Conservation (phyloP, 1,140 invertebrate species). For the Aporrectodea caliginosa region DNA sequence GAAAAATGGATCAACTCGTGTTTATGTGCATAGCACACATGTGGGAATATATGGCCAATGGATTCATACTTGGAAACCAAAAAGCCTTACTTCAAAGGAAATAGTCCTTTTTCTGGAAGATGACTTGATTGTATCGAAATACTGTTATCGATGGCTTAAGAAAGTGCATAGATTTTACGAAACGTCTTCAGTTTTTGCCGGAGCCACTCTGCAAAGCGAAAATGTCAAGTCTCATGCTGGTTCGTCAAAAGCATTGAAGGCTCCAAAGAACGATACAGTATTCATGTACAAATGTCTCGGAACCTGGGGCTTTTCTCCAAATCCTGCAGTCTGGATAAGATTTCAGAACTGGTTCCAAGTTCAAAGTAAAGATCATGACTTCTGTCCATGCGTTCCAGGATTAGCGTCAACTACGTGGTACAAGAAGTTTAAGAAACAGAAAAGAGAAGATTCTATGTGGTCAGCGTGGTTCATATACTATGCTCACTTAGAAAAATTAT, state of each 20-base stretch:
- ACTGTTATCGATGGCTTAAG: slow-evolving; percentile 42
- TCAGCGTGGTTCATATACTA: slow-evolving; percentile 45
- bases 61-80: slow-evolving; percentile 11
- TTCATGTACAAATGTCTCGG: slow-evolving; percentile 36
- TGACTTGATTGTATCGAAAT: slow-evolving; percentile 42
- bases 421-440: slow-evolving; percentile 26
- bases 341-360: slow-evolving; percentile 40
- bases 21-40: neutral
- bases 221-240: no score
- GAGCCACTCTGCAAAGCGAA: neutral
- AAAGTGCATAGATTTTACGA: slow-evolving; percentile 37
- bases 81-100: slow-evolving; percentile 34
- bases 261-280: slow-evolving; percentile 17
- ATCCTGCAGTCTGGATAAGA: slow-evolving; percentile 36
- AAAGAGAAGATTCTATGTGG: slow-evolving; percentile 39
- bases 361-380: slow-evolving; percentile 21
- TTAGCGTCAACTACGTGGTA: slow-evolving; percentile 38
- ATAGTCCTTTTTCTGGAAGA: slow-evolving; percentile 46
- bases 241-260: no score
- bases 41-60: slow-evolving; percentile 10
- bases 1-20: slow-evolving; percentile 5
- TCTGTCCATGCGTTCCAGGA: slow-evolving; percentile 37
- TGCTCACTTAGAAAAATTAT: slow-evolving; percentile 34
- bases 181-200: neutral
- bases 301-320: slow-evolving; percentile 45